Evolutionary conservation across 2,113 vertebrate species (phyloP), one percentile per base, ranked within the genome.

Genomic region (Embiotoca jacksoni): DNA sequence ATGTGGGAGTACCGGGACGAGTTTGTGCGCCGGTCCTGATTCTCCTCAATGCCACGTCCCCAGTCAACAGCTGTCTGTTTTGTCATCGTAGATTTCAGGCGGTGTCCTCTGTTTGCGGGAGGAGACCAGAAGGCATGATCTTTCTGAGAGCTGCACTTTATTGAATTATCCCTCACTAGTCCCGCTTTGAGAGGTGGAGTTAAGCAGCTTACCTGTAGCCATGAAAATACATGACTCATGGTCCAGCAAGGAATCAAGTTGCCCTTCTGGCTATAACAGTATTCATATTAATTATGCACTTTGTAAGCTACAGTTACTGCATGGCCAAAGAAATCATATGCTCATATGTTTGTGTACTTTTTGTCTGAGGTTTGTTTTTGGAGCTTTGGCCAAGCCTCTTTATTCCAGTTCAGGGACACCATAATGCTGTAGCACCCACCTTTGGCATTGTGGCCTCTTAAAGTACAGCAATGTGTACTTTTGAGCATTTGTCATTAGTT

Each of bases 11-110:
- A 7, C 66, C 32, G 44, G 66, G 85, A 91, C 66, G 86, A 80
- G 87, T 84, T 82, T 82, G 78, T 46, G 84, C 58, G 8, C 73
- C 3, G 74, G 85, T 84, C 85, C 80, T 69, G 83, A 88, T 91
- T 83, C 75, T 83, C 80, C 85, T 86, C 73, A 54, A 71, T 69
- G 69, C 77, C 84, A 72, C 62, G 63, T 88, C 82, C 83, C 81
- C 72, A 78, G 88, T 90, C 86, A 89, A 86, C 89, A 90, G 86
- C 90, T 91, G 88, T 86, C 89, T 74, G n/a, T 85, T 90, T 88
- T 91, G 91, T 90, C 86, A 84, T 81, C 90, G 88, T 67, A 78
- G 88, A 91, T 91, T 91, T 89, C 80, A 91, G 83, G 82, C 73
- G 2, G 74, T 81, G 78, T 79, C 61, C 11, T 52, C 59, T 72